Evolutionary conservation across 2,797 vertebrate genomes (phyloP).

Genomic region (Coregonus suidteri): DNA sequence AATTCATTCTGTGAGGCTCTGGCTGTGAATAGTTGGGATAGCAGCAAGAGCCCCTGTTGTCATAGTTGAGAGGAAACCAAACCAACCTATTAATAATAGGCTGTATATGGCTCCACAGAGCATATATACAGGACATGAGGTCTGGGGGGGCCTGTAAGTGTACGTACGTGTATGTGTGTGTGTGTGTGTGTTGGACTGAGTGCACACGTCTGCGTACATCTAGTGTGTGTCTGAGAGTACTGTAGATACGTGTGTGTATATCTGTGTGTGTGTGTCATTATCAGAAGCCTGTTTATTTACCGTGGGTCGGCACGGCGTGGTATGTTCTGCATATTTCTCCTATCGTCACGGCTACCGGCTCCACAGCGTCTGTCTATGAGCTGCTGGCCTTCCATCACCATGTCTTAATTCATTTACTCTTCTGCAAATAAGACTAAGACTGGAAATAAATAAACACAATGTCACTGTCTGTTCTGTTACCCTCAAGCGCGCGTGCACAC

Average conservation of each 20-base stretch:
- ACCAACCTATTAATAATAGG: conserved; percentile 32
- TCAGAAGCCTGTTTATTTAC: conserved; percentile 57
- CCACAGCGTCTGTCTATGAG: not conserved
- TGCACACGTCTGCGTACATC: not conserved
- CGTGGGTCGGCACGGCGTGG: conserved; percentile 8
- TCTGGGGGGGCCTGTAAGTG: not conserved
- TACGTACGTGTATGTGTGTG: not conserved
- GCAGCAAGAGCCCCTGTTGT: conserved; percentile 4
- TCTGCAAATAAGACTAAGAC: conserved; percentile 54
- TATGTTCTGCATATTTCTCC: conserved; percentile 39
- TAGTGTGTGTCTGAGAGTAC: not conserved
- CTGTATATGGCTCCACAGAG: not conserved
- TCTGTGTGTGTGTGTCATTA: conserved; percentile 37
- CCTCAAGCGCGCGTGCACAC: too few relatives aligned
- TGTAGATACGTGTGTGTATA: conserved; percentile 40
- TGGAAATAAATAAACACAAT: conserved; percentile 59
- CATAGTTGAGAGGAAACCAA: conserved; percentile 9
- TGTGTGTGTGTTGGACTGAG: conserved; percentile 9
- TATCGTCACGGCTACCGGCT: conserved; percentile 20
- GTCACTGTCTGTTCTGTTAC: too few relatives aligned
- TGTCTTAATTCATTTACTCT: conserved; percentile 62
- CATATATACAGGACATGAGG: not conserved
- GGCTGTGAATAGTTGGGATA: conserved; percentile 22
- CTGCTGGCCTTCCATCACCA: conserved; percentile 48
- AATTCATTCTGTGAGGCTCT: not conserved